Base-by-base conservation (phyloP, 2,113 vertebrate genomes). In the Ameiurus melas region DNA sequence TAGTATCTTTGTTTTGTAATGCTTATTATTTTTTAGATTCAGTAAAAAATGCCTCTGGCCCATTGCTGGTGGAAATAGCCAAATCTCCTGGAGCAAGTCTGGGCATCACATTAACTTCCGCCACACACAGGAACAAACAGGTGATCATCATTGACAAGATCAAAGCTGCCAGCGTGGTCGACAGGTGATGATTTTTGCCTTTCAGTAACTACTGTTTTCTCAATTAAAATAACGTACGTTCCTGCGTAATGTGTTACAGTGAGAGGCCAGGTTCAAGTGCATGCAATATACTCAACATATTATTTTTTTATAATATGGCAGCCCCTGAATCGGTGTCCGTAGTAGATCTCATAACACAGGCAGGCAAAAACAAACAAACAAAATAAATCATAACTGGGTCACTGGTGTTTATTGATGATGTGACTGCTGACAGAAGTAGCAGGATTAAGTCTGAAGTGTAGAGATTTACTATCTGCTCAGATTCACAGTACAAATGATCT, bases 61-160 rank as follows among this genome's bases (percentile, higher is more conserved):
- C 98, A 0, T 92, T 99, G 84, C 90, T 98, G 70, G 98, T 99
- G 92, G 98, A 99, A 93, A 98, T 99, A 58, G 95, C 95, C 62
- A 99, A 98, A 91, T 95, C 95, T 0, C 97, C 98, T 0, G 98
- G 98, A 4, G 97, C 97, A 0, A 93, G 95, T 0, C 93, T 99
- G 90, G 98, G 98, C 14, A 98, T 99, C 93, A 97, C 96, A 0
- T 94, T 99, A 88, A 96, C 95, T 0, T 95, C 97, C 0, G 93
- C 96, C 88, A 95, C 78, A 14, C 96, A 98, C 92, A 94, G 96
- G 43, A 98, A 97, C 95, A 99, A 97, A 92, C 96, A 97, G 27
- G 97, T 97, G 89, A 97, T 99, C 55, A 95, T 98, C 90, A 96
- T 99, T 0, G 98, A 99, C 92, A 96, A 97, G 89, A 97, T 99